Base-by-base conservation (phyloP, 2,888 invertebrate species). In the Neoaliturus tenellus region DNA sequence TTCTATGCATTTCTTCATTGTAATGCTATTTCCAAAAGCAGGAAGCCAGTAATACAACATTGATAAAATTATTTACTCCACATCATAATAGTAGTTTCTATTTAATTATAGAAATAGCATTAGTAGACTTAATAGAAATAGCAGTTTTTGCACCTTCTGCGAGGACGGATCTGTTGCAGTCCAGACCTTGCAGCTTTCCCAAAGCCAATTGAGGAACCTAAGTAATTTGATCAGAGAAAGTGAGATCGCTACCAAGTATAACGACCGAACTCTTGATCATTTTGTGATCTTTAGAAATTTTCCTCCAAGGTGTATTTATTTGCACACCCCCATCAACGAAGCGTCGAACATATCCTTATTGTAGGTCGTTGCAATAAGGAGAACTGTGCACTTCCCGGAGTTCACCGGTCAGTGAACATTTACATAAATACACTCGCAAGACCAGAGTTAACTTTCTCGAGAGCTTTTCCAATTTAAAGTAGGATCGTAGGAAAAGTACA, bases 141-240 rank as follows among this genome's bases (percentile, higher is more conserved):
- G n/a, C n/a, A n/a, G n/a, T n/a, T n/a, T n/a, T n/a, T n/a, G n/a
- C n/a, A n/a, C n/a, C 39, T 39, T 8, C 55, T 17, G 55, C 10
- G 6, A 55, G 55, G 55, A 55, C 23, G 55, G 55, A 55, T 23
- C 55, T 55, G 55, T 62, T 25, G 6, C 25, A 3, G 25, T 62
- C 20, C 25, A 62, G 31, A 62, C 31, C 62, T 23, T 17, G 62
- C 25, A 62, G 62, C 62, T 28, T 62, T 62, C 62, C 62, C 62
- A 62, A 62, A 62, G 62, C 25, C 62, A 62, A 5, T 17, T 25
- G 62, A 25, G 62, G 12, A 28, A 62, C 62, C 20, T 62, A 62
- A 8, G 31, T 62, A 28, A 62, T 62, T 6, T 62, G 62, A 17
- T 25, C 25, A 4, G 62, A 62, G 62, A 62, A 62, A 23, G 25